These are phyloP conservation scores for Hydraecia micacea DNA, from an alignment of 2,888 invertebrate genomes.

Conservation along the genomic window DNA sequence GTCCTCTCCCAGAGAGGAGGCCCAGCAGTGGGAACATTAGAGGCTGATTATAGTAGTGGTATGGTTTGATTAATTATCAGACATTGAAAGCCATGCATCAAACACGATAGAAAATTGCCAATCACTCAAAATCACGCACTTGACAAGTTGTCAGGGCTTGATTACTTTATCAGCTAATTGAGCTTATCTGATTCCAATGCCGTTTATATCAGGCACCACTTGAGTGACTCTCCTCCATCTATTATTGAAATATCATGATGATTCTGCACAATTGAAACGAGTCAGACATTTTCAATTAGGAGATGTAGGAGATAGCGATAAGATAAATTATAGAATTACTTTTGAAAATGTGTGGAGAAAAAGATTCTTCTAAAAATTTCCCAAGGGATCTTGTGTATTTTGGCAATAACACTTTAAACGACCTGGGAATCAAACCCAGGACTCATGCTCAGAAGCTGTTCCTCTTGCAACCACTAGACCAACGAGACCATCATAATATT, in stretches of 20 bases:
- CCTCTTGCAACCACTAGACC: no score
- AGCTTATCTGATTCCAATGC: not conserved
- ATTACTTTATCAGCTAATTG: constrained; percentile 15
- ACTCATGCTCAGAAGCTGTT: no score
- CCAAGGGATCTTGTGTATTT: not conserved
- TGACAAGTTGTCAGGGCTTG: no score
- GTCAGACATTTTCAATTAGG: not conserved
- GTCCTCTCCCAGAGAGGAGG: no score
- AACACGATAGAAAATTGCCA: not conserved
- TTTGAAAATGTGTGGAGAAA: not conserved
- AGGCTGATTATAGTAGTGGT: no score
- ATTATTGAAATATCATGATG: constrained; percentile 14
- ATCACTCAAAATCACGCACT: no score
- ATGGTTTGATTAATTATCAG: not conserved
- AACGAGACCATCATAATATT: no score
- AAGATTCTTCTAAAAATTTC: no score
- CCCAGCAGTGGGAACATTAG: not conserved
- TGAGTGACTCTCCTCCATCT: not conserved
- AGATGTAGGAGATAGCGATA: not conserved
- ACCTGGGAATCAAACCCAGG: no score
- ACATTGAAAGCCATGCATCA: not conserved
- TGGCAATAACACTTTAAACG: no score
- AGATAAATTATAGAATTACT: not conserved
- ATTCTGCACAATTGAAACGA: constrained; percentile 1
- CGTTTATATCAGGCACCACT: not conserved